phyloP scores from a whole-genome alignment of 2,888 invertebrate genomes.

The Drosophila atroscutellata region DNA sequence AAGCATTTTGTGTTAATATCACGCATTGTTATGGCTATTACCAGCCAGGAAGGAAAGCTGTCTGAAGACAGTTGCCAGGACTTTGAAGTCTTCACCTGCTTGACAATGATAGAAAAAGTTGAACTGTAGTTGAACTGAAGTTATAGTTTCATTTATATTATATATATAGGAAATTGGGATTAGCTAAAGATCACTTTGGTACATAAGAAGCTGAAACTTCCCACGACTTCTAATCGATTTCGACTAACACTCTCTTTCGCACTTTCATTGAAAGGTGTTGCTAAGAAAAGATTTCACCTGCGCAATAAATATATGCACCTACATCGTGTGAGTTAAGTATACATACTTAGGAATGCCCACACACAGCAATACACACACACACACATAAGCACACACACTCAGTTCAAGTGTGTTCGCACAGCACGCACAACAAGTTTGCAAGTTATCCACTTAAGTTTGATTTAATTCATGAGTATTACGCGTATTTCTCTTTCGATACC shows the following conservation, averaged over 20 bases:
- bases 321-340: neutral
- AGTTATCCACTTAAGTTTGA: constrained; percentile 56
- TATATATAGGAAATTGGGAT: neutral
- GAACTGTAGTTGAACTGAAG: neutral
- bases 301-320: constrained; percentile 21
- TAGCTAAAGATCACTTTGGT: neutral
- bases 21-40: neutral
- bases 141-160: no score
- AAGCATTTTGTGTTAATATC: neutral
- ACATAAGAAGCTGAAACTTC: constrained; percentile 3
- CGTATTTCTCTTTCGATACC: constrained; percentile 33
- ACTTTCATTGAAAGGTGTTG: constrained; percentile 47
- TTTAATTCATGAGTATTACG: constrained; percentile 52
- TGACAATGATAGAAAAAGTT: neutral
- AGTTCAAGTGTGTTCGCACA: constrained; percentile 17
- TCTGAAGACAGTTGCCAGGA: neutral
- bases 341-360: constrained; percentile 13
- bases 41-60: neutral
- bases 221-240: constrained; percentile 20
- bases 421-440: constrained; percentile 65
- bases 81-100: neutral
- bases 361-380: constrained; percentile 17
- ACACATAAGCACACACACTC: constrained; percentile 20
- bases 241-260: constrained; percentile 15
- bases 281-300: constrained; percentile 39